phyloP scores from a whole-genome alignment of 2,113 vertebrate species.

The Rhinoderma darwinii region DNA sequence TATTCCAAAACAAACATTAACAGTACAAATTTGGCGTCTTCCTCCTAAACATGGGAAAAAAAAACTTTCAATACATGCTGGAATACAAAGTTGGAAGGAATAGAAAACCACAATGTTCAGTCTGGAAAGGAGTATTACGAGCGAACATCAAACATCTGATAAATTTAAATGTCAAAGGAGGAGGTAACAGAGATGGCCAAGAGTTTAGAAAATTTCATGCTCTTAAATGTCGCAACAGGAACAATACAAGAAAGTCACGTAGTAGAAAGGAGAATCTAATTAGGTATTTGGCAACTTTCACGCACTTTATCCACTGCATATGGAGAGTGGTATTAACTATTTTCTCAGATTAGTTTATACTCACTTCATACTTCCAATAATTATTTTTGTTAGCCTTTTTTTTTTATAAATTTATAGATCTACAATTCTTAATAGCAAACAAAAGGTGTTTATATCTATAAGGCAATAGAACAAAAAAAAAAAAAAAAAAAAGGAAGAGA shows the following conservation, averaged over 20 bases:
- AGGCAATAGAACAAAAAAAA: too few species aligned
- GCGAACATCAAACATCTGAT: conserved; percentile 51
- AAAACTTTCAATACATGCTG: conserved; percentile 30
- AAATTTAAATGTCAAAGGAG: conserved; percentile 38
- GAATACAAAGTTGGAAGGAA: conserved; percentile 36
- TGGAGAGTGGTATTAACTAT: not conserved
- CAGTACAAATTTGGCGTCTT: conserved; percentile 35
- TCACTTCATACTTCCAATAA: not conserved
- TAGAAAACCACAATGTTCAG: conserved; percentile 50
- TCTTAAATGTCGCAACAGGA: conserved; percentile 33
- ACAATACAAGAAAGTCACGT: not conserved
- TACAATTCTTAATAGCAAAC: too few species aligned
- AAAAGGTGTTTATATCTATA: too few species aligned
- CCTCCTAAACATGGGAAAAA: conserved; percentile 36
- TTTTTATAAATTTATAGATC: too few species aligned
- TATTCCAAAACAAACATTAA: conserved; percentile 40
- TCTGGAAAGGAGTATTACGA: conserved; percentile 33
- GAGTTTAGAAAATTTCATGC: conserved; percentile 32
- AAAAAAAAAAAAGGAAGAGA: too few species aligned
- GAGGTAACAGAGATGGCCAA: conserved; percentile 19
- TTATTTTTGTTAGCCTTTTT: too few species aligned
- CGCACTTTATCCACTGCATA: not conserved
- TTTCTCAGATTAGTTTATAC: not conserved
- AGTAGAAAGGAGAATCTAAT: not conserved
- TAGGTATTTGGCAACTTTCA: not conserved